Conservation (phyloP, 2,888 invertebrate species). For the Eristalinus aeneus region DNA sequence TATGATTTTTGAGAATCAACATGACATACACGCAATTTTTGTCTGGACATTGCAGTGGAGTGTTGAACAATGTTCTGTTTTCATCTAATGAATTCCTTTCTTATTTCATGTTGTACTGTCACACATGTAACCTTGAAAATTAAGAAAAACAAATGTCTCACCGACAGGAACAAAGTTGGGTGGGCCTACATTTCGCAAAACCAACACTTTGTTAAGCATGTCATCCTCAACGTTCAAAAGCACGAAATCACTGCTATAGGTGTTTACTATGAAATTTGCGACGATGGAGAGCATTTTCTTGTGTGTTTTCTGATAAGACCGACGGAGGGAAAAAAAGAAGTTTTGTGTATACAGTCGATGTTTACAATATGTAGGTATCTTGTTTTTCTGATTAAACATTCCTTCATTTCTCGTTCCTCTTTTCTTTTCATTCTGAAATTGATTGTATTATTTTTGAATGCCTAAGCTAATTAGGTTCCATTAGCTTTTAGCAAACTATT, state of each 20-base stretch:
- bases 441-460: not conserved
- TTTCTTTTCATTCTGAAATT: not conserved
- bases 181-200: not conserved
- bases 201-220: not conserved
- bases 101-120: not conserved
- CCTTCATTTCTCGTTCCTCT: not conserved
- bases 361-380: not conserved
- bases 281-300: not conserved
- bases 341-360: not conserved
- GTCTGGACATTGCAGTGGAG: not conserved
- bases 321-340: not conserved
- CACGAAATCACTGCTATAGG: not conserved
- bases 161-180: not conserved
- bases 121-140: not conserved
- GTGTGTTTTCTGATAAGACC: not conserved
- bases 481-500: conserved; percentile 1
- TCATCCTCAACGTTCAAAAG: not conserved
- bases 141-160: not conserved
- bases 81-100: not conserved
- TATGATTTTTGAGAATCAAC: not conserved
- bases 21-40: too few species aligned
- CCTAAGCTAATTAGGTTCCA: conserved; percentile 47
- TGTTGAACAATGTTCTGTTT: not conserved
- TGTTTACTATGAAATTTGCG: not conserved
- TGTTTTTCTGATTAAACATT: not conserved